These are phyloP conservation scores for Lutjanus argentimaculatus DNA, from an alignment of 2,797 vertebrate genomes.

Conservation along the genomic window DNA sequence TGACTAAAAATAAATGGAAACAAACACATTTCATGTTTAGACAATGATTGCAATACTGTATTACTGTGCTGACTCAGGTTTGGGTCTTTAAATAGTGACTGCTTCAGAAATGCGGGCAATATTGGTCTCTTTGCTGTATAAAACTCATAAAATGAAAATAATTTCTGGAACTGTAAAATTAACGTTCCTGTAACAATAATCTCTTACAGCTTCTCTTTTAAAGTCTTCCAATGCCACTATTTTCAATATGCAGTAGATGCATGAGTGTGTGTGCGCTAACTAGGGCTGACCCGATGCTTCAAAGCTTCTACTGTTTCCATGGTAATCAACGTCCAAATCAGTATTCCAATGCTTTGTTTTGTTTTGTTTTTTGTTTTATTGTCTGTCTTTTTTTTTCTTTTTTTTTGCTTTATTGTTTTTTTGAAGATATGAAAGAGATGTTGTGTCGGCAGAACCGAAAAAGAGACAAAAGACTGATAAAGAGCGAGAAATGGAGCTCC, in stretches of 20 bases:
- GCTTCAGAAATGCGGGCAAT: conserved; percentile 64
- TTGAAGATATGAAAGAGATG: no score
- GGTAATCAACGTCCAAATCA: no score
- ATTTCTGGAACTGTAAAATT: conserved; percentile 52
- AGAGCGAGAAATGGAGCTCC: no score
- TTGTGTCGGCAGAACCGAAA: no score
- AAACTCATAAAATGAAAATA: conserved; percentile 83
- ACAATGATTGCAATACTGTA: neutral
- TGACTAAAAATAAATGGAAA: conserved; percentile 8
- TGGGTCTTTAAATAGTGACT: conserved; percentile 74
- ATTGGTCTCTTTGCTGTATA: conserved; percentile 61
- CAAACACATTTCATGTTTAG: neutral
- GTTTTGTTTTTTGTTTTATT: no score
- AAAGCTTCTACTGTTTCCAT: no score
- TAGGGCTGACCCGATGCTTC: no score
- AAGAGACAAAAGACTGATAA: no score
- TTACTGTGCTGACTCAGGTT: conserved; percentile 2
- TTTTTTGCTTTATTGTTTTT: no score
- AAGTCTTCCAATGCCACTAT: neutral
- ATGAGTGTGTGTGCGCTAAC: neutral
- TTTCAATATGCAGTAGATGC: conserved; percentile 1
- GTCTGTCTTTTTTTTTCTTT: no score
- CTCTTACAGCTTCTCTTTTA: neutral
- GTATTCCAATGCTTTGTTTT: no score
- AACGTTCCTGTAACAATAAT: conserved; percentile 26